Base-by-base conservation (phyloP, 2,797 vertebrate genomes). In the Sebastes ruberrimus region DNA sequence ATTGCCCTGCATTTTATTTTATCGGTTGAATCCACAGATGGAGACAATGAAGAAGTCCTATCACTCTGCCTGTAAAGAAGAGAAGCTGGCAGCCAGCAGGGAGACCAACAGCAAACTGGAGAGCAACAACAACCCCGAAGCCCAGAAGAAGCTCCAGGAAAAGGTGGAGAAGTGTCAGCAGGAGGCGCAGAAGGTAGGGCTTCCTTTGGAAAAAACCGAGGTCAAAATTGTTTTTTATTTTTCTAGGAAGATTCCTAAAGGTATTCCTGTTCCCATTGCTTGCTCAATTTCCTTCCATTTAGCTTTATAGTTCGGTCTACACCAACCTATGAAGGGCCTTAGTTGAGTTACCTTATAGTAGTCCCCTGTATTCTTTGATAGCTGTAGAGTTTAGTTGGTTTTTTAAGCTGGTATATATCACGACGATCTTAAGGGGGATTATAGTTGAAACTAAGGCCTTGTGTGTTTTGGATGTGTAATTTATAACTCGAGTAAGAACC, bases 141-240 rank as follows among this genome's bases (percentile, higher is more conserved):
- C 96, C 22, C 97, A 97, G 65, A 99, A 98, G 95, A 99, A 99
- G 87, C 93, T 99, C 16, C 98, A 99, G 87, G 99, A 99, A 92
- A 99, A 99, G 94, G 95, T 99, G 90, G 98, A 99, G 87, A 99
- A 97, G 78, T 97, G 97, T 94, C 99, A 99, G 78, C 98, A 99
- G 93, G 99, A 99, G 56, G 93, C 96, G 10, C 95, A 98, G 67
- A 99, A 98, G 99, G 99, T 99, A 93, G 18, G 62, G 27, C 33
- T 72, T 49, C 52, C 49, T 72, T 42, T 42, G 38, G 38, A 42
- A 42, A 42, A 7, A 42, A 42, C 6, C 13, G 2, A 23, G n/a
- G 11, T 35, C 42, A 61, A 60, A 23, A 25, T 13, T 10, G 9
- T 49, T 5, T 35, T 63, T 32, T 49, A 42, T 67, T n/a, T 27